Evolutionary conservation across 2,113 vertebrate genomes (phyloP), one percentile per base, ranked within the genome.

Genomic region (Columba janthina): DNA sequence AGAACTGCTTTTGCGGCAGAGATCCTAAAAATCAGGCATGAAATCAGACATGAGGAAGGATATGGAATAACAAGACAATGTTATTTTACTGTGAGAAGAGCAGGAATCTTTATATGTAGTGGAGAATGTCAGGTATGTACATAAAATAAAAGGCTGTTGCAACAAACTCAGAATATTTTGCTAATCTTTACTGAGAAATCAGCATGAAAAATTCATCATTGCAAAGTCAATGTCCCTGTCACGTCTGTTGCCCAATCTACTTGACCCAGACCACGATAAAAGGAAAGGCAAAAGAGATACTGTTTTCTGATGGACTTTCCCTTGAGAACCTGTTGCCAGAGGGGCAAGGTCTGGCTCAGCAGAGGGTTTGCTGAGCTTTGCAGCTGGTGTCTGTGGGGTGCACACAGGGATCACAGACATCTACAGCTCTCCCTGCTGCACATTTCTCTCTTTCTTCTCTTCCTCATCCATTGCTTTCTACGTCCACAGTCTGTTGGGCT

Each of bases 181-280:
- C 74, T 97, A 95, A 97, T 94, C 93, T 94, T 91, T 62, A 24
- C n/a, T 72, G 50, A 79, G 62, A 91, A 91, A 96, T 96, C 93
- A 93, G 87, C 44, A 65, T 73, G 81, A 89, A 92, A 89, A 91
- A 96, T 82, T 89, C 66, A 85, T 85, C 50, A 12, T 44, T 89
- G 78, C 70, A 76, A 90, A 91, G 73, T 94, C 80, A 87, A 53
- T 50, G 46, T n/a, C 17, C 75, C 53, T 96, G 76, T 87, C 54
- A 26, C 40, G 19, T 84, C 65, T 78, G 42, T 96, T 96, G 65
- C 84, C 44, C 83, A 95, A 97, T 81, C 60, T 77, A 28, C 65
- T 84, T 95, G 89, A 90, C 86, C 56, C 32, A 71, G 29, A 24
- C 16, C 31, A 57, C 2, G 17, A 91, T 93, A 89, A 96, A 91